A percentile compares a stretch with the other conserved stretches of the same genome.
Conservation (phyloP, 2,797 vertebrate genomes). For the Sebastiscus tertius region DNA sequence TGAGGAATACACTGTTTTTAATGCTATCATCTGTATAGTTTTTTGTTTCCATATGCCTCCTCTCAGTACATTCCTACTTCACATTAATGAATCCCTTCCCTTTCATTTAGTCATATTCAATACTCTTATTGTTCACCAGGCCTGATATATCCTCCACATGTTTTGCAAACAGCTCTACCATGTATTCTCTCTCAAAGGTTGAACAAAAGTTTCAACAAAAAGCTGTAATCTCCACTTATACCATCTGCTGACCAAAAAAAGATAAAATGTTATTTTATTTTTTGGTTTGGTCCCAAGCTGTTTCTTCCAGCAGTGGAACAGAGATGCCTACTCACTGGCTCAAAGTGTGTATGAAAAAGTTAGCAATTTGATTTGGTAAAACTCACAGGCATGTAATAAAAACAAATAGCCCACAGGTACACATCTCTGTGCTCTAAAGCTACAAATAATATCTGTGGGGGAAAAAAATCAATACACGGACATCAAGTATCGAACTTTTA, state of each 20-base stretch:
- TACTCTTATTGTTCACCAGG: background rate
- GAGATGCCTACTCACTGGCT: background rate
- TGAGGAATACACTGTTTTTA: conserved; percentile 16
- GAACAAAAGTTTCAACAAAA: background rate
- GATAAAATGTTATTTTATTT: background rate
- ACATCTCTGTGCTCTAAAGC: background rate
- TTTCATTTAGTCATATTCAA: background rate
- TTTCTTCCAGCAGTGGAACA: background rate
- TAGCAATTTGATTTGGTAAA: background rate
- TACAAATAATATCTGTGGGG: background rate
- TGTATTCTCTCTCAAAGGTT: background rate
- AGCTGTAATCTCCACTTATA: background rate
- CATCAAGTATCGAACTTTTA: background rate
- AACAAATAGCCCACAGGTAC: background rate
- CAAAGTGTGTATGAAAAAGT: background rate
- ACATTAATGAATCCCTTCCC: background rate
- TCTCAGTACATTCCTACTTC: background rate
- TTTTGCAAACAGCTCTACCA: background rate
- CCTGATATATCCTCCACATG: background rate
- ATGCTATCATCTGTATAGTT: conserved; percentile 30
- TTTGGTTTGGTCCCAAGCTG: background rate
- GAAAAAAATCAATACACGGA: background rate
- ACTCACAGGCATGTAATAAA: background rate
- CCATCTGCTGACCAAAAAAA: background rate
- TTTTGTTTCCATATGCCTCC: background rate